Conservation (phyloP, 2,888 invertebrate genomes). For the Hecatera dysodea region DNA sequence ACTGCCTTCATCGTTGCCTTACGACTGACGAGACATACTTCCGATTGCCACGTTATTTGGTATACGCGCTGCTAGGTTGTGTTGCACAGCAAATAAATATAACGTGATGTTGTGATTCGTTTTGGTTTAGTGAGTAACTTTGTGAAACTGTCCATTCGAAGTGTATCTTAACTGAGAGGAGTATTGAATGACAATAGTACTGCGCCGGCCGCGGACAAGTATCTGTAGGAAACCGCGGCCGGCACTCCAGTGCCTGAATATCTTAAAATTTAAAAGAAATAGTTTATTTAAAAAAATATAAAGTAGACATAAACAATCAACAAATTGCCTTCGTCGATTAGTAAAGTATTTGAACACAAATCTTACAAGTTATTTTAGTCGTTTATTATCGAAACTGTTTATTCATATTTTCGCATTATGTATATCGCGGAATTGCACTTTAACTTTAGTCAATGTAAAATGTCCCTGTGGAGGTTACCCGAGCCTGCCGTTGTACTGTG, state of each 20-base stretch:
- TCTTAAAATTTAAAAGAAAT: constrained; percentile 65
- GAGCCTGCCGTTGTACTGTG: constrained; percentile 24
- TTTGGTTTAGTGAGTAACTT: constrained; percentile 64
- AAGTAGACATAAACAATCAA: constrained; percentile 67
- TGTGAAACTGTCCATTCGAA: constrained; percentile 51
- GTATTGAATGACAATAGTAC: constrained; percentile 65
- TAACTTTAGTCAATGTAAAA: constrained; percentile 69
- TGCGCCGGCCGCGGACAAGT: constrained; percentile 52
- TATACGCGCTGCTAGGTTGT: constrained; percentile 77
- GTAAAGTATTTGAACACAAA: constrained; percentile 67
- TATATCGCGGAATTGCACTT: constrained; percentile 76
- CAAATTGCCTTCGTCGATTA: constrained; percentile 74
- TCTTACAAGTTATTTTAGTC: constrained; percentile 68
- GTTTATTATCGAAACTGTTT: constrained; percentile 68
- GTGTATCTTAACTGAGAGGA: constrained; percentile 61
- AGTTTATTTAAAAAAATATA: constrained; percentile 65
- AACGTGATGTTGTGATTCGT: constrained; percentile 75
- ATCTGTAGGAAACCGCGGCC: constrained; percentile 56
- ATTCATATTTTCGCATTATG: constrained; percentile 75
- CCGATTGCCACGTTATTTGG: constrained; percentile 73
- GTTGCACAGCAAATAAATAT: constrained; percentile 77
- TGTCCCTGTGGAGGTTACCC: constrained; percentile 74
- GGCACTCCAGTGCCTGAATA: constrained; percentile 77
- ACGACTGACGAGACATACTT: constrained; percentile 65
- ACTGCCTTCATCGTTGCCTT: constrained; percentile 85